Percentiles rank a stretch among this genome's conserved stretches.
These are phyloP conservation scores for Philereme vetulata DNA, from an alignment of 2,888 invertebrate species.

Conservation along the genomic window DNA sequence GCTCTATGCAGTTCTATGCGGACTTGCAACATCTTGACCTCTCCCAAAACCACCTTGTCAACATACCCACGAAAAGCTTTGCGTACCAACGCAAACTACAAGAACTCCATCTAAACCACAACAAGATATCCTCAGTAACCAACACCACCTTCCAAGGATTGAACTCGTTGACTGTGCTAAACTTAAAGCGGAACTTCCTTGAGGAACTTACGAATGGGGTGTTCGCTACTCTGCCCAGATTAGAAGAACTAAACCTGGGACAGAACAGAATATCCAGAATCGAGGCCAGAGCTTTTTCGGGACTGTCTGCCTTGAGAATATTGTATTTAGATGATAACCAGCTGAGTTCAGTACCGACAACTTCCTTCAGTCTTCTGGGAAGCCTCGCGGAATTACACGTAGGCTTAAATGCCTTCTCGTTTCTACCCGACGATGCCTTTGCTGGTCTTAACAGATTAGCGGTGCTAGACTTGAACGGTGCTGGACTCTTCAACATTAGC, in stretches of 20 bases:
- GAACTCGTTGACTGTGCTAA: conserved; percentile 90
- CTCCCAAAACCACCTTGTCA: conserved; percentile 92
- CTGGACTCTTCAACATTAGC: conserved; percentile 91
- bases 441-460: conserved; percentile 89
- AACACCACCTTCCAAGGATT: conserved; percentile 92
- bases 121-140: conserved; percentile 91
- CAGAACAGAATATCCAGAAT: conserved; percentile 93
- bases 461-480: conserved; percentile 91
- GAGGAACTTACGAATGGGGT: conserved; percentile 90
- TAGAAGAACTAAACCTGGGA: conserved; percentile 93
- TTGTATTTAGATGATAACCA: conserved; percentile 94
- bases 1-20: conserved; percentile 94
- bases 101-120: conserved; percentile 92
- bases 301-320: conserved; percentile 89
- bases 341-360: conserved; percentile 89
- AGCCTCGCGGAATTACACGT: conserved; percentile 93
- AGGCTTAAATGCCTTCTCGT: conserved; percentile 91
- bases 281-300: conserved; percentile 90
- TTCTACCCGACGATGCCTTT: conserved; percentile 90
- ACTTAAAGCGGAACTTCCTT: conserved; percentile 91
- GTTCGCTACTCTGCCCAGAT: conserved; percentile 88
- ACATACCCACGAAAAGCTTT: conserved; percentile 91
- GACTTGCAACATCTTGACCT: conserved; percentile 93
- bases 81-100: conserved; percentile 91
- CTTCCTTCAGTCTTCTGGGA: conserved; percentile 88